phyloP scores from a whole-genome alignment of 2,888 invertebrate genomes.

The Cheilosia variabilis region DNA sequence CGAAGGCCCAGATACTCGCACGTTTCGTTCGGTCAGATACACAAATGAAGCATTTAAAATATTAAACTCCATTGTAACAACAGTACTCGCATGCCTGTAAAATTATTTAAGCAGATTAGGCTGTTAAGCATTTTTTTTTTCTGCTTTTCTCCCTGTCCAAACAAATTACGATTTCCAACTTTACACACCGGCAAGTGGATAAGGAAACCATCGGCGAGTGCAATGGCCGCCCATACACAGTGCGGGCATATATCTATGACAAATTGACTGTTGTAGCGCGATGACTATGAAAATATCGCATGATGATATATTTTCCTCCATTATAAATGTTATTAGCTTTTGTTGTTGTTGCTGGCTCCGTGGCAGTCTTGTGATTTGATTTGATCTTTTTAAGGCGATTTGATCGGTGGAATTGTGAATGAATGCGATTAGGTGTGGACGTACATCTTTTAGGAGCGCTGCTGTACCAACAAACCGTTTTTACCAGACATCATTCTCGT shows the following conservation, averaged over 20 bases:
- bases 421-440: slow-evolving; percentile 48
- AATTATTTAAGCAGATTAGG: slow-evolving; percentile 49
- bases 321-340: slow-evolving; percentile 53
- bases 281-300: slow-evolving; percentile 61
- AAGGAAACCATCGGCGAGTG: slow-evolving; percentile 35
- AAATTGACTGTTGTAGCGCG: slow-evolving; percentile 61
- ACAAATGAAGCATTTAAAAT: slow-evolving; percentile 59
- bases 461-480: slow-evolving; percentile 2
- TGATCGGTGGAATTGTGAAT: slow-evolving; percentile 52
- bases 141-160: slow-evolving; percentile 5
- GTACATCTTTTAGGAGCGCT: slow-evolving; percentile 6
- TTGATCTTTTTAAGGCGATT: slow-evolving; percentile 55
- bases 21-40: slow-evolving; percentile 22
- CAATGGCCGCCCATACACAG: slow-evolving; percentile 36
- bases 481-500: slow-evolving; percentile 14
- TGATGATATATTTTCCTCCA: slow-evolving; percentile 57
- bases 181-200: background rate
- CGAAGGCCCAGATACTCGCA: slow-evolving; percentile 30
- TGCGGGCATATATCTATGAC: slow-evolving; percentile 21
- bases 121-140: background rate
- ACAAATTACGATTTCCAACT: slow-evolving; percentile 12
- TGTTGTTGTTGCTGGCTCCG: background rate
- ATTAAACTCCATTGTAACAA: slow-evolving; percentile 55
- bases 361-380: background rate
- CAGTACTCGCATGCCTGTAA: slow-evolving; percentile 15